phyloP scores from a whole-genome alignment of 1,140 invertebrate genomes.

The Caerostris extrusa region DNA sequence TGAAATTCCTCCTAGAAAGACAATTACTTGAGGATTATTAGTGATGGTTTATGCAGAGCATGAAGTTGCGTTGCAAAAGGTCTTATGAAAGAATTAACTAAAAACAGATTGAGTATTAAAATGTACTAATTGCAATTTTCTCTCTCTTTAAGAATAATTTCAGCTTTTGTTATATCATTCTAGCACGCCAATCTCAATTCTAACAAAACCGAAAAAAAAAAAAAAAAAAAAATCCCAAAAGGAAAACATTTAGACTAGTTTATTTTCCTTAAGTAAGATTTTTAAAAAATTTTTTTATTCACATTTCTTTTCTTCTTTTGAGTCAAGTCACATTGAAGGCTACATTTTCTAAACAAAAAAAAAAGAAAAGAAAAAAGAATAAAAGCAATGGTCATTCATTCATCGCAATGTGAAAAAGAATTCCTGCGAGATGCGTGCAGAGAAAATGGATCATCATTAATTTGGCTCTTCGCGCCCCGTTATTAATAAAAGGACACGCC shows the following conservation, averaged over 20 bases:
- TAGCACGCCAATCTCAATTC: no score
- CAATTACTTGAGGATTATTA: no score
- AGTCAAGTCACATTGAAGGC: not conserved
- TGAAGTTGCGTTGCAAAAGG: no score
- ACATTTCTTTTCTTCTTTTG: not conserved
- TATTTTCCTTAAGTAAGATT: not conserved
- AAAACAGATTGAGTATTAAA: no score
- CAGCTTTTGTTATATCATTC: no score
- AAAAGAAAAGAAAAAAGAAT: no score
- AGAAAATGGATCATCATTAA: conserved; percentile 64
- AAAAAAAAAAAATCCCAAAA: not conserved
- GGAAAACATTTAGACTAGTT: not conserved
- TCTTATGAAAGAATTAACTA: no score
- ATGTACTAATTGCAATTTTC: no score
- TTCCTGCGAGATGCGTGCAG: not conserved
- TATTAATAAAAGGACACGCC: conserved; percentile 59
- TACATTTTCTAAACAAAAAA: not conserved
- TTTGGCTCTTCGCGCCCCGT: conserved; percentile 56
- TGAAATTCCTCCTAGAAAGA: no score
- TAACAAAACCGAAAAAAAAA: no score
- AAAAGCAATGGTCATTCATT: conserved; percentile 46
- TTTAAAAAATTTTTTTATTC: not conserved
- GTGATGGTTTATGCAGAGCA: no score
- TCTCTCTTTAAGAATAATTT: no score
- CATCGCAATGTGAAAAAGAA: conserved; percentile 13